A percentile compares a stretch with the other conserved stretches of the same genome.
phyloP scores from a whole-genome alignment of 1,140 invertebrate species.

The Cepaea nemoralis region DNA sequence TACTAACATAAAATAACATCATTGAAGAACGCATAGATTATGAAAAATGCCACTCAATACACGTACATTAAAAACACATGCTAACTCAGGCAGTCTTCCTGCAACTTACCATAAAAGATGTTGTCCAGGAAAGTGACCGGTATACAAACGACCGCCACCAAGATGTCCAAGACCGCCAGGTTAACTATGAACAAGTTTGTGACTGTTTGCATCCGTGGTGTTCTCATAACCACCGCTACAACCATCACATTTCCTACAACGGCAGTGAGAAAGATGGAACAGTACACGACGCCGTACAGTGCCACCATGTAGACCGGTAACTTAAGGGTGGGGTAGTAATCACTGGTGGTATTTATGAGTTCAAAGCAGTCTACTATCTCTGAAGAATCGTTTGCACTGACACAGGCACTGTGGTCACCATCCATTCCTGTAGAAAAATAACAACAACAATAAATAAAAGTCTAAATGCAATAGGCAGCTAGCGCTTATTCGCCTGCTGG shows the following conservation, averaged over 20 bases:
- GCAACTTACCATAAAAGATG: slow-evolving; percentile 52
- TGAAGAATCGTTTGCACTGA: not conserved
- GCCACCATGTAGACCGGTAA: slow-evolving; percentile 46
- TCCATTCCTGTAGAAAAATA: too few relatives aligned
- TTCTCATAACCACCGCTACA: slow-evolving; percentile 85
- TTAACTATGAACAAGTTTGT: slow-evolving; percentile 95
- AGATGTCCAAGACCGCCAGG: slow-evolving; percentile 88
- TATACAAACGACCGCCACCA: slow-evolving; percentile 89
- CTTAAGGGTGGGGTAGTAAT: slow-evolving; percentile 46
- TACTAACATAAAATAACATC: too few relatives aligned
- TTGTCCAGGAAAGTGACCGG: slow-evolving; percentile 82
- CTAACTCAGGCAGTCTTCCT: too few relatives aligned
- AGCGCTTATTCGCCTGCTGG: too few relatives aligned
- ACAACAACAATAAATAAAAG: too few relatives aligned
- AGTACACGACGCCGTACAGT: slow-evolving; percentile 49
- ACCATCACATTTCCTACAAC: slow-evolving; percentile 89
- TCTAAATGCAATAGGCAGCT: too few relatives aligned
- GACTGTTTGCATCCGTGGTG: slow-evolving; percentile 87
- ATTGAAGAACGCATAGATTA: too few relatives aligned
- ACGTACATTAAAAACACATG: too few relatives aligned
- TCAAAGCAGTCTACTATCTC: not conserved
- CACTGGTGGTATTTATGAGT: not conserved
- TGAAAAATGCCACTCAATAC: too few relatives aligned
- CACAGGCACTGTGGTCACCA: not conserved
- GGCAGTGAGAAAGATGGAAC: slow-evolving; percentile 81